A percentile compares a stretch with the other conserved stretches of the same genome.
These are phyloP conservation scores for Bergia sp. DNA, from an alignment of 92 coral and sea anemone species.

Conservation along the genomic window DNA sequence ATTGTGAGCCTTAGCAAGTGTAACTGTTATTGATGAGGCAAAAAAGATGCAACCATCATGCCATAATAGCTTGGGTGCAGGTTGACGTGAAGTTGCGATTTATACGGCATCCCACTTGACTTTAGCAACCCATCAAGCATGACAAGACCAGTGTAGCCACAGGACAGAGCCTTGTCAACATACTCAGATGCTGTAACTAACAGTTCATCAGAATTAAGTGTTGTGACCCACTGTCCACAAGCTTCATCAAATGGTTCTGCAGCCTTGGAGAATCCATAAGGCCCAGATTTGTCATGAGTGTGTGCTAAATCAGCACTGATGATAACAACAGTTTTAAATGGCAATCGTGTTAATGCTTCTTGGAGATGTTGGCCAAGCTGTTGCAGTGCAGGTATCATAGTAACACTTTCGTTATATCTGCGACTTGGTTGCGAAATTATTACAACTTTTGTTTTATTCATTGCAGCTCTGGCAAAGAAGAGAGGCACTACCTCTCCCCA, in stretches of 20 bases:
- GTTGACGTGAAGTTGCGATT: slow-evolving; percentile 64
- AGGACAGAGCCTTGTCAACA: slow-evolving; percentile 74
- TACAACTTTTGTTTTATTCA: slow-evolving; percentile 53
- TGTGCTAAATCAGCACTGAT: slow-evolving; percentile 80
- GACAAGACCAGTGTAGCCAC: slow-evolving; percentile 79
- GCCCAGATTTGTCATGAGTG: slow-evolving; percentile 76
- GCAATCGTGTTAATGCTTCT: slow-evolving; percentile 36
- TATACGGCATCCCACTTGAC: slow-evolving; percentile 45
- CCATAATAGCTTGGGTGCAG: slow-evolving; percentile 83
- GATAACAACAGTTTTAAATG: slow-evolving; percentile 55
- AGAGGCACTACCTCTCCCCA: slow-evolving; percentile 82
- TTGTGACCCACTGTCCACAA: slow-evolving; percentile 69
- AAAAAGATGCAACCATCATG: slow-evolving; percentile 80
- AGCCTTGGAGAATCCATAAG: slow-evolving; percentile 77
- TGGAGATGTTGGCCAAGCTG: slow-evolving; percentile 61
- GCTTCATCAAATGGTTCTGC: slow-evolving; percentile 84
- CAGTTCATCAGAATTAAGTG: slow-evolving; percentile 53
- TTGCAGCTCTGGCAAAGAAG: slow-evolving; percentile 53
- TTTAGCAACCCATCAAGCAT: slow-evolving; percentile 78
- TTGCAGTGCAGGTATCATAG: slow-evolving; percentile 73
- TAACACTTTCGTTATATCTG: slow-evolving; percentile 69
- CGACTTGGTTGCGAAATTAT: slow-evolving; percentile 83
- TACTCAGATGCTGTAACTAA: slow-evolving; percentile 61
- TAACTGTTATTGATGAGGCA: slow-evolving; percentile 26
- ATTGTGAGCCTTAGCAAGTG: background rate